These are phyloP conservation scores for Gryllus longicercus DNA, from an alignment of 2,888 invertebrate species.

Conservation along the genomic window DNA sequence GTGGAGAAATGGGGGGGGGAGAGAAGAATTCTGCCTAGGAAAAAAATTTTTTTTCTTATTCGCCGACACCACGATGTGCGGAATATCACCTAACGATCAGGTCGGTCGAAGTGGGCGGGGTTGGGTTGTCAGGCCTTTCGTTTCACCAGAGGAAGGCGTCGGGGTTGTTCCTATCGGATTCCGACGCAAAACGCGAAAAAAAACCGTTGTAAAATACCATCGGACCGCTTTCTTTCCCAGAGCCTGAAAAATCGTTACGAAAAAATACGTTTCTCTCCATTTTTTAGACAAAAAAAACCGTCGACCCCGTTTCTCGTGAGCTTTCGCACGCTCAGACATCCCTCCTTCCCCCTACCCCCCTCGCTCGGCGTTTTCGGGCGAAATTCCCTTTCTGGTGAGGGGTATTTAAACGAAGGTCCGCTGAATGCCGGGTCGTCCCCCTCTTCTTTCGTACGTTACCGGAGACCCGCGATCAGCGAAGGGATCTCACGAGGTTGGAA, in stretches of 20 bases:
- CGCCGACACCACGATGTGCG: too few species aligned
- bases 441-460: not conserved
- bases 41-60: too few species aligned
- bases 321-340: conserved; percentile 17
- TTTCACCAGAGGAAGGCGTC: too few species aligned
- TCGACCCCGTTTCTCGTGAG: not conserved
- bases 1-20: too few species aligned
- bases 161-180: not conserved
- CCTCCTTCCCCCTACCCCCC: not conserved
- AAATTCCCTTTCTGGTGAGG: not conserved
- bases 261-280: not conserved
- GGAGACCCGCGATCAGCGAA: not conserved
- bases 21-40: too few species aligned
- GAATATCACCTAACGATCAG: too few species aligned
- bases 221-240: not conserved
- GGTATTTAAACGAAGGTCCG: conserved; percentile 8
- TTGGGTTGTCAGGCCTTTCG: too few species aligned
- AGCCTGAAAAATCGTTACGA: not conserved
- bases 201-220: not conserved
- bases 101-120: too few species aligned
- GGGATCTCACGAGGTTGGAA: not conserved
- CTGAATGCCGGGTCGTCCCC: not conserved
- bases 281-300: not conserved
- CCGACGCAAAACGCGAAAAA: not conserved
- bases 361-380: not conserved